Evolutionary conservation across 2,888 invertebrate species (phyloP).

Genomic region (Ormyrus nitidulus): DNA sequence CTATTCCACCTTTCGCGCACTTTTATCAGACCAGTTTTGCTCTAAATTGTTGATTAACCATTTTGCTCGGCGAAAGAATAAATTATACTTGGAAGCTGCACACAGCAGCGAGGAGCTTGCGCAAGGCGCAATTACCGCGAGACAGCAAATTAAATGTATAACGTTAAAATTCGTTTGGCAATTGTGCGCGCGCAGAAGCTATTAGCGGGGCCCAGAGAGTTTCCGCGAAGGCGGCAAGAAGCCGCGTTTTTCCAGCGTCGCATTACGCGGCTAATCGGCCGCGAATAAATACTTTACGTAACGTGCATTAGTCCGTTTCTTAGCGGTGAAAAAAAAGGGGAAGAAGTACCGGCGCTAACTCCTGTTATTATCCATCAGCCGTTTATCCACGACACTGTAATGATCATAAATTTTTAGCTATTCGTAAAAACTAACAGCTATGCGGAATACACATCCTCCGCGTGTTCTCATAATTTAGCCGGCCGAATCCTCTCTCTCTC

Average conservation of each 20-base stretch:
- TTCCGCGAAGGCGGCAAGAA: background rate
- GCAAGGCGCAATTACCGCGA: too few species aligned
- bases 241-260: background rate
- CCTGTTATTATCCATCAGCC: slow-evolving; percentile 9
- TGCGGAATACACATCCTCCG: slow-evolving; percentile 1
- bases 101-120: too few species aligned
- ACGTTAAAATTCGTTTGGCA: too few species aligned
- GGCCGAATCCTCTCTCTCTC: background rate
- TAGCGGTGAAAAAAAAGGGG: background rate
- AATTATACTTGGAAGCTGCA: too few species aligned
- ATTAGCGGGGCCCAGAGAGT: background rate
- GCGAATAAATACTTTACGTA: slow-evolving; percentile 7
- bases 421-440: background rate
- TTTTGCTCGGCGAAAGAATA: too few species aligned
- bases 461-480: slow-evolving; percentile 9
- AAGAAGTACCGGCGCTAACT: background rate
- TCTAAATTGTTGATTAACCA: too few species aligned
- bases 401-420: slow-evolving; percentile 15
- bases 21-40: too few species aligned
- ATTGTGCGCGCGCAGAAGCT: background rate
- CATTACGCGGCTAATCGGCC: background rate
- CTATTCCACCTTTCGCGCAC: too few species aligned
- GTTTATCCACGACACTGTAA: slow-evolving; percentile 2
- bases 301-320: background rate
- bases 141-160: too few species aligned